Percentiles rank a stretch among this genome's conserved stretches.
These are phyloP conservation scores for Solenopsis invicta DNA, from an alignment of 1,140 invertebrate genomes.

Conservation along the genomic window DNA sequence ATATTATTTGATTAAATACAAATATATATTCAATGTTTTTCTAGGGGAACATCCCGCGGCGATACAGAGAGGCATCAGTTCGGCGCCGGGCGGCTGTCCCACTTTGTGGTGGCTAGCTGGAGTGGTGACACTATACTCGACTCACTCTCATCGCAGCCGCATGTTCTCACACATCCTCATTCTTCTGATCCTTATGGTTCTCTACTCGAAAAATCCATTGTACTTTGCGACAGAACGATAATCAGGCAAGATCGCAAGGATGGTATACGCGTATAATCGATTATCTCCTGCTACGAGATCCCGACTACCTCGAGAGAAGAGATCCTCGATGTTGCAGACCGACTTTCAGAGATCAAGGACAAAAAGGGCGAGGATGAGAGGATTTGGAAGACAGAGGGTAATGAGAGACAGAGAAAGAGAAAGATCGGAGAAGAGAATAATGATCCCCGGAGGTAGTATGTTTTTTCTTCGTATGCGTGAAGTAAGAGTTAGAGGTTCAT, in stretches of 20 bases:
- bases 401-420: constrained; percentile 49
- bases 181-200: constrained; percentile 82
- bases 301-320: constrained; percentile 66
- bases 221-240: constrained; percentile 82
- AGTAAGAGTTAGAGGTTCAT: constrained; percentile 69
- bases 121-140: constrained; percentile 83
- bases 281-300: constrained; percentile 74
- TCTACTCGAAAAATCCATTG: constrained; percentile 78
- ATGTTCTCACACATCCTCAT: constrained; percentile 78
- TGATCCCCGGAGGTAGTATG: constrained; percentile 57
- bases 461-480: constrained; percentile 57
- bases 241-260: constrained; percentile 72
- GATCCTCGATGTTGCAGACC: constrained; percentile 52
- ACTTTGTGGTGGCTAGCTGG: constrained; percentile 85
- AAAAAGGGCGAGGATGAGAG: constrained; percentile 40
- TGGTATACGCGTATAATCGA: constrained; percentile 69
- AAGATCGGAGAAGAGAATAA: constrained; percentile 54
- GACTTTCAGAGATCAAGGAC: constrained; percentile 53
- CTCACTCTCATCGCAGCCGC: constrained; percentile 83
- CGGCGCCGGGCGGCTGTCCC: constrained; percentile 84
- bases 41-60: constrained; percentile 86
- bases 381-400: constrained; percentile 49
- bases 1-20: background rate
- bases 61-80: constrained; percentile 85
- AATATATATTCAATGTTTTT: constrained; percentile 45